These are phyloP conservation scores for Dasysyrphus albostriatus DNA, from an alignment of 2,888 invertebrate species.

Conservation along the genomic window DNA sequence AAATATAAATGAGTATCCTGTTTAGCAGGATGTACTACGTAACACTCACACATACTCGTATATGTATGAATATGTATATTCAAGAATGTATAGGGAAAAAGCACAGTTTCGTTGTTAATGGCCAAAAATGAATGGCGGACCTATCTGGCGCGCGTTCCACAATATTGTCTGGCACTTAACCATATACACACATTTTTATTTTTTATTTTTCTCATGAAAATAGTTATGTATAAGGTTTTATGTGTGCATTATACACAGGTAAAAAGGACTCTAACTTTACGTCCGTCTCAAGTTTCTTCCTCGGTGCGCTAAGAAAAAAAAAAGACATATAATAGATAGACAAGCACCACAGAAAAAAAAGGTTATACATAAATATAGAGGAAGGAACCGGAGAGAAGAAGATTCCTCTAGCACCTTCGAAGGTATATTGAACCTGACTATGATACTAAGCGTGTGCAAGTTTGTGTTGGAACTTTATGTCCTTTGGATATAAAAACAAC, in stretches of 20 bases:
- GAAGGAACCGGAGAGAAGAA: conserved; percentile 50
- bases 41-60: not conserved
- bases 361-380: conserved; percentile 61
- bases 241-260: conserved; percentile 43
- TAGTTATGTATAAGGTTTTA: conserved; percentile 51
- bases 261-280: conserved; percentile 70
- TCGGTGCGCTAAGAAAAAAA: conserved; percentile 7
- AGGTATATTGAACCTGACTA: conserved; percentile 72
- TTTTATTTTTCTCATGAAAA: conserved; percentile 40
- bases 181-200: conserved; percentile 24
- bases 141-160: conserved; percentile 41
- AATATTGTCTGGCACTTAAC: conserved; percentile 50
- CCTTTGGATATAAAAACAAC: conserved; percentile 66
- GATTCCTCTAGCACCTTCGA: conserved; percentile 71
- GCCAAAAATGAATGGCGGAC: conserved; percentile 58
- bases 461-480: conserved; percentile 57
- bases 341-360: conserved; percentile 30
- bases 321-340: conserved; percentile 40
- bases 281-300: conserved; percentile 72
- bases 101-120: conserved; percentile 50
- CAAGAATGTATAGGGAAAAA: conserved; percentile 18
- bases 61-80: not conserved
- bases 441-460: conserved; percentile 36
- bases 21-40: conserved; percentile 51
- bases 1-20: conserved; percentile 66